These are phyloP conservation scores for Tretioscincus oriximinensis DNA, from an alignment of 2,113 vertebrate species.

Conservation along the genomic window DNA sequence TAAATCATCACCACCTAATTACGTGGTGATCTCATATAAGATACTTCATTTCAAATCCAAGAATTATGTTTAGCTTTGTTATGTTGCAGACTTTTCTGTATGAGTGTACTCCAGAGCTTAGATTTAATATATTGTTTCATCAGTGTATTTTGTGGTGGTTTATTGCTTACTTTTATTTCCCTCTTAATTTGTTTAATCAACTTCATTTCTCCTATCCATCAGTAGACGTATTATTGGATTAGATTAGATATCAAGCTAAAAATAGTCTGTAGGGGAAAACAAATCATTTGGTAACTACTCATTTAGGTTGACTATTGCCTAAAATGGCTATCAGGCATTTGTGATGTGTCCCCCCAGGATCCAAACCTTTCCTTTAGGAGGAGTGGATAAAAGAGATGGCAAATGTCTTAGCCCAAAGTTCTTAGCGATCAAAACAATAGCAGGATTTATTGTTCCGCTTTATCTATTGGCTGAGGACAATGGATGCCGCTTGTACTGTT, in stretches of 20 bases:
- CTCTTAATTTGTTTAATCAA: slow-evolving; percentile 49
- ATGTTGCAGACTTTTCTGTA: slow-evolving; percentile 29
- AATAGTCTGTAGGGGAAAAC: slow-evolving; percentile 8
- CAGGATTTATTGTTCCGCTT: too few species aligned
- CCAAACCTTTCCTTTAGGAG: not conserved
- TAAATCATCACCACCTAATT: too few species aligned
- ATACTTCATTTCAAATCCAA: too few species aligned
- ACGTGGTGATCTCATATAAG: too few species aligned
- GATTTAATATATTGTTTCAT: slow-evolving; percentile 38
- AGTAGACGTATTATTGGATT: slow-evolving; percentile 35
- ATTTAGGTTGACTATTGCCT: not conserved
- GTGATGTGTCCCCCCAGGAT: not conserved
- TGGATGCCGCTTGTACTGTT: not conserved
- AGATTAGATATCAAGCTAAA: slow-evolving; percentile 42
- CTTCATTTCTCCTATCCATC: slow-evolving; percentile 42
- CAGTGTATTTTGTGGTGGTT: slow-evolving; percentile 37
- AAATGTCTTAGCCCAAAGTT: not conserved
- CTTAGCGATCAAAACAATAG: not conserved
- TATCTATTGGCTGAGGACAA: too few species aligned
- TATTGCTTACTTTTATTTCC: slow-evolving; percentile 44
- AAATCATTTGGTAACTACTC: not conserved
- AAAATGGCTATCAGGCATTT: not conserved
- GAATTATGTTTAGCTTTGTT: not conserved
- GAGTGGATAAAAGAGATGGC: not conserved
- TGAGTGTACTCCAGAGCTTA: slow-evolving; percentile 27